phyloP scores from a whole-genome alignment of 2,888 invertebrate genomes.

The Leptura quadrifasciata region DNA sequence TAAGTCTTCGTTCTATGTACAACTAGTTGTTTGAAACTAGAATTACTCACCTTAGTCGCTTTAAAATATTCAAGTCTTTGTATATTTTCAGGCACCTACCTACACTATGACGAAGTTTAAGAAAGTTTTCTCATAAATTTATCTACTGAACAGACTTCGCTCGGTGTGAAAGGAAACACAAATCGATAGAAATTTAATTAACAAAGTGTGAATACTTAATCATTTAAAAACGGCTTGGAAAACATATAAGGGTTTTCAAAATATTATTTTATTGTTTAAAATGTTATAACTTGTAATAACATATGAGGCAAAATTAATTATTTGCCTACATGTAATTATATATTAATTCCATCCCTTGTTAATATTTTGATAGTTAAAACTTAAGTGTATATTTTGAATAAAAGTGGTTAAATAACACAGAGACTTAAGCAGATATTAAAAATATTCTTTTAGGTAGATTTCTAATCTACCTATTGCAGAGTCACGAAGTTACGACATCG shows the following conservation, averaged over 20 bases:
- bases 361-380: background rate
- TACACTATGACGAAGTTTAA: background rate
- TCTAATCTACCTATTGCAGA: no score
- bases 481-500: no score
- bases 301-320: background rate
- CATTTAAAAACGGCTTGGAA: background rate
- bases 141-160: background rate
- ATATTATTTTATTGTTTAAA: background rate
- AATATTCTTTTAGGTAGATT: no score
- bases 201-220: background rate
- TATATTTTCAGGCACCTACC: background rate
- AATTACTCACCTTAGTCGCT: slow-evolving; percentile 7
- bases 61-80: background rate
- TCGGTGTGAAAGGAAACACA: background rate
- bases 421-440: no score
- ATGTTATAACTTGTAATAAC: background rate
- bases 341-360: background rate
- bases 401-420: no score
- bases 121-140: slow-evolving; percentile 7
- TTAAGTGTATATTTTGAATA: no score
- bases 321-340: background rate
- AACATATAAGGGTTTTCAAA: background rate
- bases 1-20: background rate
- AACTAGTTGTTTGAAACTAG: slow-evolving; percentile 7
- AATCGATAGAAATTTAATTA: background rate